Base-by-base conservation (phyloP, 2,113 vertebrate genomes). In the Naja naja region DNA sequence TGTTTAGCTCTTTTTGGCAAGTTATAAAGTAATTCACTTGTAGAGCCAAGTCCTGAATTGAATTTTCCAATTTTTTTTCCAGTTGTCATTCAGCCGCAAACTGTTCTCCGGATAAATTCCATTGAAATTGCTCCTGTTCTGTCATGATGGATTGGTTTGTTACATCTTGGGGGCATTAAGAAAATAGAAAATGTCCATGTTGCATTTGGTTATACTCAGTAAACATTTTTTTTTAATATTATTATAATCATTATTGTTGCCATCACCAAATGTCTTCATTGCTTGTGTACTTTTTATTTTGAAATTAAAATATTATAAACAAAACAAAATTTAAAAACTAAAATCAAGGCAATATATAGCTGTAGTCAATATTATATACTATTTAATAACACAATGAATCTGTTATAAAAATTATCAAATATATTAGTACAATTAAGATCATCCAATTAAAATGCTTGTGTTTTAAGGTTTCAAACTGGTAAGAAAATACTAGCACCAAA, bases 51-150 rank as follows among this genome's bases (percentile, higher is more conserved):
- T 4, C 9, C 94, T 96, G 8, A 96, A 16, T 14, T 55, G 4
- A 45, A 85, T 34, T 52, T 93, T 93, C 86, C n/a, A 52, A 10
- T 91, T 9, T 96, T 89, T 95, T 89, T 96, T 94, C 5, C 97
- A 99, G 98, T 98, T 74, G 97, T 97, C 0, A 7, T 95, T 34
- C 96, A 92, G 53, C 97, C 98, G 0, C 98, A 99, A 97, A 98
- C 98, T 0, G 25, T 99, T 45, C 98, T 99, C 1, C 95, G 98
- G 94, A 98, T 99, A 91, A 99, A 99, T 97, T 96, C 92, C 94
- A 97, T 99, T 0, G 97, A 98, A 85, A 95, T 99, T 2, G 98
- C 97, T 16, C 98, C 98, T 0, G 4, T 92, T 20, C 91, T 99
- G 94, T 94, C 92, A 0, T 98, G 95, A 98, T 0, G 43, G 45